phyloP scores from a whole-genome alignment of 2,888 invertebrate species.

The Pyrrhia umbra region DNA sequence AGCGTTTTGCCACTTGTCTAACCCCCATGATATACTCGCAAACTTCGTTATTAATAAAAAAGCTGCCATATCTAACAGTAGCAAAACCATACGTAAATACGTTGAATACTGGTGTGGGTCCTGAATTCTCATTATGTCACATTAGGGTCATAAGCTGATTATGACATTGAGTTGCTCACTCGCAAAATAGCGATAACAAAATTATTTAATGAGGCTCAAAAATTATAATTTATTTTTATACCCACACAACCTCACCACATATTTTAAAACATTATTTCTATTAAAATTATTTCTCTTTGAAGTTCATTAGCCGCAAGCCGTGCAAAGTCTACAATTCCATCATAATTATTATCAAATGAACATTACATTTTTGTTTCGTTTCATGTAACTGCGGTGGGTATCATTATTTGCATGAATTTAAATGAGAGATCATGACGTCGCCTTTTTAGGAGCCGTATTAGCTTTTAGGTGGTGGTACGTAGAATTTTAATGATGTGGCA shows the following conservation, averaged over 20 bases:
- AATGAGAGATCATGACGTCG: constrained; percentile 31
- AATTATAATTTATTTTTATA: not conserved
- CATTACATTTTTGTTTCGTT: constrained; percentile 42
- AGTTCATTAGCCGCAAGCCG: constrained; percentile 39
- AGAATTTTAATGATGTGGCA: constrained; percentile 40
- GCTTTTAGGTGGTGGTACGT: constrained; percentile 24
- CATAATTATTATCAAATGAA: constrained; percentile 58
- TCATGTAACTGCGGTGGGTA: constrained; percentile 2
- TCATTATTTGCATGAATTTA: constrained; percentile 53
- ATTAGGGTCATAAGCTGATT: not conserved
- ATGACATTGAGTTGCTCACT: not conserved
- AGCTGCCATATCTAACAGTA: too few relatives aligned
- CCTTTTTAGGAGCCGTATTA: constrained; percentile 23
- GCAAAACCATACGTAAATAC: too few relatives aligned
- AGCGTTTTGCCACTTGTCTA: too few relatives aligned
- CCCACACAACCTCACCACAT: not conserved
- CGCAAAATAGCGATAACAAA: too few relatives aligned
- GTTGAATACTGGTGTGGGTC: too few relatives aligned
- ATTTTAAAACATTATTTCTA: constrained; percentile 9
- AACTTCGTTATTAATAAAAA: too few relatives aligned
- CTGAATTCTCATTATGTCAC: too few relatives aligned
- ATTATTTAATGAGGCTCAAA: not conserved
- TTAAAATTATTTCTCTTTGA: constrained; percentile 3
- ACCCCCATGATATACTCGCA: too few relatives aligned
- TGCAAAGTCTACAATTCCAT: constrained; percentile 42